These are phyloP conservation scores for Nesidiocoris tenuis DNA, from an alignment of 2,888 invertebrate genomes.

Conservation along the genomic window DNA sequence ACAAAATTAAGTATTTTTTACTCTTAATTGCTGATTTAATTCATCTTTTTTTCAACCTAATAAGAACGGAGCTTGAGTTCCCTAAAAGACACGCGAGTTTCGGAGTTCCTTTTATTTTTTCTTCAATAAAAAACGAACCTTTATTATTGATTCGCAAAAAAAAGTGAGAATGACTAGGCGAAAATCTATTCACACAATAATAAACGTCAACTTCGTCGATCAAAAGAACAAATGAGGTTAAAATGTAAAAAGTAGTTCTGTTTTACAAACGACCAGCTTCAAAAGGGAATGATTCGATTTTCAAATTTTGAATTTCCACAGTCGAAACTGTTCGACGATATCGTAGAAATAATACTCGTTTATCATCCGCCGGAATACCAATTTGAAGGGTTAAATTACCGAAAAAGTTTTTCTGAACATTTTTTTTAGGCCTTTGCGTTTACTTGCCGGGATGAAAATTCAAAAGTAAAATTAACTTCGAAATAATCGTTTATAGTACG, in stretches of 20 bases:
- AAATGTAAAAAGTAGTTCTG: too few relatives aligned
- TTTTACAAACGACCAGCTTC: not conserved
- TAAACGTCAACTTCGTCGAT: constrained; percentile 7
- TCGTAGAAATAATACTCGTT: too few relatives aligned
- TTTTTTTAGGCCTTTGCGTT: constrained; percentile 29
- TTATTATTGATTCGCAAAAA: constrained; percentile 36
- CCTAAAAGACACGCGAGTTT: constrained; percentile 49
- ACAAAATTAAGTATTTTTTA: constrained; percentile 45
- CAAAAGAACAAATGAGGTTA: too few relatives aligned
- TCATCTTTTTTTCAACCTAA: constrained; percentile 47
- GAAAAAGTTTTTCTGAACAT: not conserved
- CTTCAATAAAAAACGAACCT: constrained; percentile 24
- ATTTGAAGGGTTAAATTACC: not conserved
- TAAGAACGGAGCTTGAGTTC: constrained; percentile 43
- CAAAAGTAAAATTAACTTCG: constrained; percentile 19
- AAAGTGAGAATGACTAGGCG: constrained; percentile 39
- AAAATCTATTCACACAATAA: constrained; percentile 40
- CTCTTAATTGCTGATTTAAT: constrained; percentile 24
- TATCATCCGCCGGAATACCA: too few relatives aligned
- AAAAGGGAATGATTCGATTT: not conserved
- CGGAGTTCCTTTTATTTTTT: constrained; percentile 47
- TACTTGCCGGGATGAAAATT: constrained; percentile 34
- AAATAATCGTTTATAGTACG: too few relatives aligned
- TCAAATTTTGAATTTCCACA: not conserved
- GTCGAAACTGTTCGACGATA: not conserved